These are phyloP conservation scores for Myrmecobius fasciatus DNA, from an alignment of 2,113 vertebrate species.

Conservation along the genomic window DNA sequence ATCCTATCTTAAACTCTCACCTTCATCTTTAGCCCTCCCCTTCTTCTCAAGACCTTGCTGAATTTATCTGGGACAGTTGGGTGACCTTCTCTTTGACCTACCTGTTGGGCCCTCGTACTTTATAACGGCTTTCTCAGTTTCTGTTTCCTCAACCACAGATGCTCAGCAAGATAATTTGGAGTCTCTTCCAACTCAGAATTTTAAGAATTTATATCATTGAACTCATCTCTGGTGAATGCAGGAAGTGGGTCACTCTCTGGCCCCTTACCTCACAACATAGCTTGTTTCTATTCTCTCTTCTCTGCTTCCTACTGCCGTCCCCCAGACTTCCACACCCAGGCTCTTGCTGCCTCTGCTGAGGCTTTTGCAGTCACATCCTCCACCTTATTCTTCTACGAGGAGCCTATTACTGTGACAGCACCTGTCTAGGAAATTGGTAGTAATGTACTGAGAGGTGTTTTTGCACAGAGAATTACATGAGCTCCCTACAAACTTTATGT, in stretches of 20 bases:
- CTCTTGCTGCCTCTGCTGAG: neutral
- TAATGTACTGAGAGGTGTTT: slow-evolving; percentile 54
- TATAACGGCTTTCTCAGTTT: neutral
- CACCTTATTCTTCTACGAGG: slow-evolving; percentile 9
- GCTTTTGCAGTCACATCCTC: neutral
- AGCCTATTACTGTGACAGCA: slow-evolving; percentile 51
- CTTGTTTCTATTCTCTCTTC: neutral
- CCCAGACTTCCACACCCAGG: neutral
- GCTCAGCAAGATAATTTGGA: neutral
- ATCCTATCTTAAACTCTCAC: neutral
- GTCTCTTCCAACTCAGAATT: neutral
- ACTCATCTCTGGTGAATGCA: neutral
- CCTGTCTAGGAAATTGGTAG: neutral
- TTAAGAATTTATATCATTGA: neutral
- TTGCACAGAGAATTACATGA: slow-evolving; percentile 26
- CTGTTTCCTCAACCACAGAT: neutral
- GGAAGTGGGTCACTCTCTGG: neutral
- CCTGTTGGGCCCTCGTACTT: neutral
- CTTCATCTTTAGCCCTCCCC: neutral
- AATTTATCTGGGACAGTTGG: neutral
- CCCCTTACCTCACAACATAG: neutral
- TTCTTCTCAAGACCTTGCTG: neutral
- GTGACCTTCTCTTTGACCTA: neutral
- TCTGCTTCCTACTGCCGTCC: neutral
- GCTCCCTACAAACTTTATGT: slow-evolving; percentile 10